phyloP scores from a whole-genome alignment of 2,797 vertebrate species.

The Eupleurogrammus muticus region DNA sequence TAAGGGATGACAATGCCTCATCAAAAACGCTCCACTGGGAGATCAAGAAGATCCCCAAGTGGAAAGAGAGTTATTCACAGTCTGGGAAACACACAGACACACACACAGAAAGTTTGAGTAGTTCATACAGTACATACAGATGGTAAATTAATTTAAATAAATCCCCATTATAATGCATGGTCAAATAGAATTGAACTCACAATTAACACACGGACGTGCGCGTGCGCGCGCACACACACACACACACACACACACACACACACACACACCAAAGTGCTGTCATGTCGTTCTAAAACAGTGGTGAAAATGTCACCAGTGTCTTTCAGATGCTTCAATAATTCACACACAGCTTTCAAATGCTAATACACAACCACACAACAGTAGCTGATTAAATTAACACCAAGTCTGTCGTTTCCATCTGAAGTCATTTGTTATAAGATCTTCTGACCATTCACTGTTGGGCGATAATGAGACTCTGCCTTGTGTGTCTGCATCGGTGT shows the following conservation, averaged over 20 bases:
- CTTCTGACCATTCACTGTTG: conserved; percentile 38
- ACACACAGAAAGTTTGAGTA: neutral
- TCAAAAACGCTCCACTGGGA: conserved; percentile 6
- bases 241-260: conserved; percentile 7
- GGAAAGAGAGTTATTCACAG: neutral
- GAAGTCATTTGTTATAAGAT: conserved; percentile 62
- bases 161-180: neutral
- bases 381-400: conserved; percentile 50
- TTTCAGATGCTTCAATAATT: conserved; percentile 85
- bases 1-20: neutral
- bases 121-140: no score
- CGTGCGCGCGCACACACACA: conserved; percentile 3
- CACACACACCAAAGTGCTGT: conserved; percentile 59
- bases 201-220: conserved; percentile 15
- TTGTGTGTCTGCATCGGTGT: conserved; percentile 20
- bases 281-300: conserved; percentile 49
- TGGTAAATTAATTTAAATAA: neutral
- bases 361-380: conserved; percentile 30
- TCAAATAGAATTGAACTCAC: neutral
- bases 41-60: neutral
- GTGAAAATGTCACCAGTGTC: conserved; percentile 61
- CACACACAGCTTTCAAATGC: conserved; percentile 61
- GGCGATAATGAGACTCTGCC: conserved; percentile 40
- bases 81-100: conserved; percentile 1
- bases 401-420: conserved; percentile 43